Conservation (phyloP, 2,888 invertebrate species). For the Sarcophaga caerulescens region DNA sequence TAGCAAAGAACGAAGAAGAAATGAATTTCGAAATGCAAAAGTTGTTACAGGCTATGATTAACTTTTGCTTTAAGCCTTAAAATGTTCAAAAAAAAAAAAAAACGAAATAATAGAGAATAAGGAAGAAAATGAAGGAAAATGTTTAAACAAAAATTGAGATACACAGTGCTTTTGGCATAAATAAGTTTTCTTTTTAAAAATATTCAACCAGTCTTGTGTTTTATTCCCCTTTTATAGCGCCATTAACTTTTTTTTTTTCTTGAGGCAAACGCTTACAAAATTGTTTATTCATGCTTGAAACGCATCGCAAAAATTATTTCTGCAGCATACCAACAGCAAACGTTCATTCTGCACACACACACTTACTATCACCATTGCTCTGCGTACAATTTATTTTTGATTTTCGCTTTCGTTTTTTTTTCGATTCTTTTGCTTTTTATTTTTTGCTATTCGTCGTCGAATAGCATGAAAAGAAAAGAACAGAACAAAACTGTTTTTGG, state of each 20-base stretch:
- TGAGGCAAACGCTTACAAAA: slow-evolving; percentile 3
- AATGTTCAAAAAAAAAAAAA: slow-evolving; percentile 11
- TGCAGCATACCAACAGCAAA: background rate
- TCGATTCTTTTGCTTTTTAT: slow-evolving; percentile 1
- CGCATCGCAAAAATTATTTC: slow-evolving; percentile 26
- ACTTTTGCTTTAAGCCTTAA: slow-evolving; percentile 37
- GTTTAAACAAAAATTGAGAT: background rate
- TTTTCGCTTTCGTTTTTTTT: slow-evolving; percentile 2
- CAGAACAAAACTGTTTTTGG: slow-evolving; percentile 14
- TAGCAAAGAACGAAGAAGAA: background rate
- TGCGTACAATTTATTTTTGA: background rate
- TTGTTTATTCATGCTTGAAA: slow-evolving; percentile 51
- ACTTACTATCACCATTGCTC: background rate
- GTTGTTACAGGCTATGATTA: slow-evolving; percentile 34
- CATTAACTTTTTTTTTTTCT: background rate
- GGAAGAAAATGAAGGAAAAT: too few species aligned
- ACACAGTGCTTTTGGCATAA: slow-evolving; percentile 7
- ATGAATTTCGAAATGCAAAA: background rate
- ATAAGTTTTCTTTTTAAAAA: slow-evolving; percentile 15
- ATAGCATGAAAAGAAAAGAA: background rate
- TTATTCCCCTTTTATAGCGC: too few species aligned
- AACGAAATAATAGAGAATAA: too few species aligned
- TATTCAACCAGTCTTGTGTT: too few species aligned
- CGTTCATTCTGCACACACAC: background rate
- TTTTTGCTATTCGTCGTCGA: background rate